These are phyloP conservation scores for Sylvia atricapilla DNA, from an alignment of 2,113 vertebrate genomes.

Conservation along the genomic window DNA sequence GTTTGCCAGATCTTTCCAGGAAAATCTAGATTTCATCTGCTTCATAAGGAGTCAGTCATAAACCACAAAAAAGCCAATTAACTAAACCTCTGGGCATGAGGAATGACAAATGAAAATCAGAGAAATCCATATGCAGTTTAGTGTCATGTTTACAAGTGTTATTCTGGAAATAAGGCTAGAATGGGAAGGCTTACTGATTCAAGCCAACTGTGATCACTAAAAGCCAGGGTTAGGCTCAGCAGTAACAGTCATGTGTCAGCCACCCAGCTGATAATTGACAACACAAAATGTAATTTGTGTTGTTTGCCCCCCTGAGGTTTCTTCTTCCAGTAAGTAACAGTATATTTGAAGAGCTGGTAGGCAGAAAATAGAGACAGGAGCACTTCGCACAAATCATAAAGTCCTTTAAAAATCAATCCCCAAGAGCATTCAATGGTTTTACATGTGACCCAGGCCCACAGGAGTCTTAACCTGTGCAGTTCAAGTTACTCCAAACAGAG, in stretches of 20 bases:
- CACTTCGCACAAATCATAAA: background rate
- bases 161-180: background rate
- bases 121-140: background rate
- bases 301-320: background rate
- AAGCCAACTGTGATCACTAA: background rate
- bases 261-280: background rate
- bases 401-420: background rate
- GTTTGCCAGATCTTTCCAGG: background rate
- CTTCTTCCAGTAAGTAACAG: background rate
- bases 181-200: background rate
- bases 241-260: background rate
- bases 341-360: background rate
- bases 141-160: background rate
- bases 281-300: background rate
- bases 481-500: background rate
- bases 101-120: background rate
- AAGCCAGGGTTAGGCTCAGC: background rate
- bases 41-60: background rate
- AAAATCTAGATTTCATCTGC: background rate
- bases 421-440: background rate
- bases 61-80: background rate
- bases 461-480: background rate
- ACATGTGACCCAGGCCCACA: rapidly evolving
- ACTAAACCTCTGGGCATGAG: background rate
- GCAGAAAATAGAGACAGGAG: background rate